These are phyloP conservation scores for Cirrhinus molitorella DNA, from an alignment of 2,797 vertebrate genomes.

Conservation along the genomic window DNA sequence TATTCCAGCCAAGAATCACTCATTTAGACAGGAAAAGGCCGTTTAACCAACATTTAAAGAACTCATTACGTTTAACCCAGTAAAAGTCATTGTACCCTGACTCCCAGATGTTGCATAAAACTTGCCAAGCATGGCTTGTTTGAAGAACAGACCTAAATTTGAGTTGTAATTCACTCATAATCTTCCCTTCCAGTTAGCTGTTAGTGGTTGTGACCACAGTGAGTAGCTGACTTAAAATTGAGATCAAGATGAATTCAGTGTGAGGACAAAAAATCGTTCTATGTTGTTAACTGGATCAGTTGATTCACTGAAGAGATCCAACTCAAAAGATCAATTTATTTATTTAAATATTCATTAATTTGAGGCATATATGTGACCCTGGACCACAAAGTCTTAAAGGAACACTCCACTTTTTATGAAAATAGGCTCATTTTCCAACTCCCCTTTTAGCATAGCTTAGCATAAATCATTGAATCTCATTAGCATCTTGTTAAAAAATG, in stretches of 20 bases:
- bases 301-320: neutral
- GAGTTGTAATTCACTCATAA: neutral
- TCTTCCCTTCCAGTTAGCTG: neutral
- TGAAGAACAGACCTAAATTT: neutral
- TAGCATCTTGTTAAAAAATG: too few species aligned
- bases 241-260: neutral
- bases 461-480: too few species aligned
- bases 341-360: too few species aligned
- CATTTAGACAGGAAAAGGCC: neutral
- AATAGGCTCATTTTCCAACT: too few species aligned
- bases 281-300: too few species aligned
- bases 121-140: neutral
- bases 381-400: too few species aligned
- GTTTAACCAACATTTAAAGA: neutral
- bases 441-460: too few species aligned
- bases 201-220: neutral
- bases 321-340: too few species aligned
- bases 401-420: too few species aligned
- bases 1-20: neutral
- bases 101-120: neutral
- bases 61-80: neutral
- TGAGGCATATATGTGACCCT: too few species aligned
- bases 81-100: neutral
- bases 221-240: neutral
- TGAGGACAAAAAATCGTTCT: neutral